Base-by-base conservation (phyloP, 1,140 invertebrate species). In the Cydia strobilella region DNA sequence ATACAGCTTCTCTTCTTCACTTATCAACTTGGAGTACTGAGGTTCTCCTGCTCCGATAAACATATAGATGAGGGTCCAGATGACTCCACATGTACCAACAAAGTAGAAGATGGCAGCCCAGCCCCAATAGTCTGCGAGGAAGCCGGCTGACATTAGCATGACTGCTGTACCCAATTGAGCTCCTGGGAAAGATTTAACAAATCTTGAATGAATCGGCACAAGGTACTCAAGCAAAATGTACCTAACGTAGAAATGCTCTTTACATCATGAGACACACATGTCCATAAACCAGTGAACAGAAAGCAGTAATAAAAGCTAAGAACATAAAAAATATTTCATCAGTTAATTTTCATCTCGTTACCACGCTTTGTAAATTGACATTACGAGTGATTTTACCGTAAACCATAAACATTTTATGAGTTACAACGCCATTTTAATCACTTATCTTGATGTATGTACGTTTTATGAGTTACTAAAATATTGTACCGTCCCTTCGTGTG, bases 91-190 rank as follows among this genome's bases (percentile, higher is more conserved):
- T 7, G 82, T 84, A 75, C 96, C 97, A 81, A 96, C 96, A 0
- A 94, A 80, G 78, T 96, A 97, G 85, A 96, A 97, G 7, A 96
- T 94, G 25, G 94, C 93, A 0, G 95, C 95, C 96, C 96, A 96
- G 10, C 96, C 96, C 39, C 89, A 90, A 2, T 77, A 86, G 20
- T 84, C 82, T 3, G 87, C 88, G 73, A 90, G 77, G 69, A 85
- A 91, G 0, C 90, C 90, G 0, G 90, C 85, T 9, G 77, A 80
- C 54, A 90, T 76, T 9, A 90, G 76, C 73, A 90, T 87, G 0
- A 86, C 15, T 3, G 88, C 90, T 12, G 82, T 86, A 13, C 88
- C 88, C 9, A 87, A 76, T 39, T 86, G 84, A 0, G 59, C 74
- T 6, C 87, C 86, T 89, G 76, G 0, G 76, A 82, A 72, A 72